Conservation (phyloP, 92 coral and sea anemone species). For the Zoanthus gigantus region DNA sequence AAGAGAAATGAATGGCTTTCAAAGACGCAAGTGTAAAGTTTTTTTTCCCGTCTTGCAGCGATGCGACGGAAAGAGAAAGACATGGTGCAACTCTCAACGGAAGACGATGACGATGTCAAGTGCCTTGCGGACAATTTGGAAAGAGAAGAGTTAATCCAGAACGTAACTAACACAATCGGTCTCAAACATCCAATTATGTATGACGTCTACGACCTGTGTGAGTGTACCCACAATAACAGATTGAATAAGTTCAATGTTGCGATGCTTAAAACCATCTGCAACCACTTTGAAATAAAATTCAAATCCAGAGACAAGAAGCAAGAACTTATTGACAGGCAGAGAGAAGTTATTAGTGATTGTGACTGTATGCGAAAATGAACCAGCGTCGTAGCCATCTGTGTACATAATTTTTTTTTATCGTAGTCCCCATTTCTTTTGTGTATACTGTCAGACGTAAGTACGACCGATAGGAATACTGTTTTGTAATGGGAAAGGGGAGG, state of each 20-base stretch:
- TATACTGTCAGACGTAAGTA: conserved; percentile 12
- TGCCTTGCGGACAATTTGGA: conserved; percentile 44
- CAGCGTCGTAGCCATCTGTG: neutral
- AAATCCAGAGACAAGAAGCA: conserved; percentile 70
- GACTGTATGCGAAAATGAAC: conserved; percentile 46
- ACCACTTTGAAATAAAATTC: conserved; percentile 65
- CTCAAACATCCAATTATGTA: conserved; percentile 56
- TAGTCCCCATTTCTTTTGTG: conserved; percentile 3
- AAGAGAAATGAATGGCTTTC: conserved; percentile 42
- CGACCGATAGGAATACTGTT: no score
- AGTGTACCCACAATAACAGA: conserved; percentile 40
- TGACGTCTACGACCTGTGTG: conserved; percentile 59
- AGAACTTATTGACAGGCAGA: conserved; percentile 57
- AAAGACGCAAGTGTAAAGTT: conserved; percentile 42
- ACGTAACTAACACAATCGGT: conserved; percentile 31
- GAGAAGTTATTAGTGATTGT: conserved; percentile 67
- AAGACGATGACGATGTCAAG: conserved; percentile 37
- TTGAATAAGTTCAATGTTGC: conserved; percentile 50
- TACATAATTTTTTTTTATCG: neutral
- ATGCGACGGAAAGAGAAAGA: conserved; percentile 45
- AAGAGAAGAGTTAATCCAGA: conserved; percentile 50
- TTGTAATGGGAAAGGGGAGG: neutral
- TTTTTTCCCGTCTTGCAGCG: conserved; percentile 40
- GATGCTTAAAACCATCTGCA: conserved; percentile 70
- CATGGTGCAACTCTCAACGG: conserved; percentile 8